phyloP scores from a whole-genome alignment of 23 tunicate genomes.

The Ascidia mentula region DNA sequence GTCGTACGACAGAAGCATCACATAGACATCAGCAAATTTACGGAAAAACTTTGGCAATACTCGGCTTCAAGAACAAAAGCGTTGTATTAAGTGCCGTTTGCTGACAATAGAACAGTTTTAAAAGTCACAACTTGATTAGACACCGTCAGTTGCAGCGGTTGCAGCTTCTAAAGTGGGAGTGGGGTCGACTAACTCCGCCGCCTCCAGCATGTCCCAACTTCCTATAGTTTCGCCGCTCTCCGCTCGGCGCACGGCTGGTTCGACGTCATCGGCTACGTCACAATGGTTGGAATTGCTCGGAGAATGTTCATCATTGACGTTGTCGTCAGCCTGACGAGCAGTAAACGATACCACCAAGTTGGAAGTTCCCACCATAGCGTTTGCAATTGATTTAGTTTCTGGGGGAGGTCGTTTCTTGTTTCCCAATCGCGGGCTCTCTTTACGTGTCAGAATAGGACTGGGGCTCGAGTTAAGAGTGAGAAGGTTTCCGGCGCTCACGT shows the following conservation, averaged over 20 bases:
- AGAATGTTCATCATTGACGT: background rate
- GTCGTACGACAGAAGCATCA: too few species aligned
- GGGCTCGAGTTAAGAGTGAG: background rate
- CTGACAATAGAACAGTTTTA: too few species aligned
- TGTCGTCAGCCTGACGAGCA: slow-evolving; percentile 1
- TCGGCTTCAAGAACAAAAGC: too few species aligned
- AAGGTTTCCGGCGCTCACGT: background rate
- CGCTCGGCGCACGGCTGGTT: background rate
- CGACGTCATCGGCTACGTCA: background rate
- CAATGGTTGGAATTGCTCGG: background rate
- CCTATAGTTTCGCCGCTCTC: background rate
- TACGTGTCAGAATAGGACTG: background rate
- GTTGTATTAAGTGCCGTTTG: too few species aligned
- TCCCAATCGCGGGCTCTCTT: background rate
- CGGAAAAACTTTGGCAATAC: too few species aligned
- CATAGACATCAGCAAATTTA: too few species aligned
- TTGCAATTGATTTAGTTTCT: background rate
- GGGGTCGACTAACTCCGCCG: background rate
- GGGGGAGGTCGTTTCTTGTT: background rate
- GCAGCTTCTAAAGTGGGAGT: background rate
- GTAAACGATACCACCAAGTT: background rate
- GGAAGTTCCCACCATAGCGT: slow-evolving; percentile 1
- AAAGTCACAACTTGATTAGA: too few species aligned
- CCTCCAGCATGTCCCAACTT: background rate
- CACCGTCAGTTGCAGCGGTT: background rate